A percentile compares a stretch with the other conserved stretches of the same genome.
Conservation (phyloP, 2,888 invertebrate genomes). For the Hyppa rectilinea region DNA sequence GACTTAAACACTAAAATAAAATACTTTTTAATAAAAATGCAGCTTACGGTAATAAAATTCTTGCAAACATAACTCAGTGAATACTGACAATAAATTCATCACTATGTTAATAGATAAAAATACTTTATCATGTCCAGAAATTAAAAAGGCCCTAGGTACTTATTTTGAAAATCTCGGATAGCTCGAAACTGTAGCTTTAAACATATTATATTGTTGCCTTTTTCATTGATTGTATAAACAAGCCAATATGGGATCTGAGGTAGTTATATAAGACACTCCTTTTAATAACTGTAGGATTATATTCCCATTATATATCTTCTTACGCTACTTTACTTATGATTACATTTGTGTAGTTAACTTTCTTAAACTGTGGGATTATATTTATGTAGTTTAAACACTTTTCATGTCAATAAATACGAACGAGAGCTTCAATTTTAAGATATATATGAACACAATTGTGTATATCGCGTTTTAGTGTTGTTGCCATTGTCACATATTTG, state of each 20-base stretch:
- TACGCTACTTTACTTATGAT: no score
- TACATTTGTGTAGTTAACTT: neutral
- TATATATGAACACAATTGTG: no score
- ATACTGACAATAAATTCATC: neutral
- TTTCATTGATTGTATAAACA: neutral
- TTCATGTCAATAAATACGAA: no score
- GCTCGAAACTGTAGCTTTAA: neutral
- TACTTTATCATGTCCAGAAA: neutral
- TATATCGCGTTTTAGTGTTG: no score
- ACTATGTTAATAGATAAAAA: neutral
- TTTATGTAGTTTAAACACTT: neutral
- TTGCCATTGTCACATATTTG: no score
- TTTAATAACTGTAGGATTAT: neutral
- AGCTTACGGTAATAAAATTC: neutral
- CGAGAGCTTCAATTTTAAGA: no score
- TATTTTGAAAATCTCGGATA: neutral
- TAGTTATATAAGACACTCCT: constrained; percentile 40
- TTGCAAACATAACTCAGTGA: neutral
- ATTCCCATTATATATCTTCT: no score
- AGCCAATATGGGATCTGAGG: constrained; percentile 25
- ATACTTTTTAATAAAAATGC: constrained; percentile 11
- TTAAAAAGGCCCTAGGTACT: neutral
- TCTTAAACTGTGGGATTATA: neutral
- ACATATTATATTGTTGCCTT: neutral
- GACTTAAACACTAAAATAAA: neutral